Evolutionary conservation across 2,888 invertebrate genomes (phyloP).

Genomic region (Sarcophaga rosellei): DNA sequence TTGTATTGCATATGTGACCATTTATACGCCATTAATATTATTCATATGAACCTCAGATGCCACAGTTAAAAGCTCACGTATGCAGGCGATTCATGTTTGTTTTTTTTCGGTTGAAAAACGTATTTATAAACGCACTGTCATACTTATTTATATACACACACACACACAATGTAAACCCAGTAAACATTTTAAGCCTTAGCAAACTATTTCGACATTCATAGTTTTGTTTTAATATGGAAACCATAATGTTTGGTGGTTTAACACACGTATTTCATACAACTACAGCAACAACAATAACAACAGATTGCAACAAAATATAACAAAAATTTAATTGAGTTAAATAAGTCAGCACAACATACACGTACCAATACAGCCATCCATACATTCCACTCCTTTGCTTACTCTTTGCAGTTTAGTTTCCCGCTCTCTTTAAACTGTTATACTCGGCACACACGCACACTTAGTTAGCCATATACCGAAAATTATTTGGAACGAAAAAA

Average conservation of each 20-base stretch:
- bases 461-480: background rate
- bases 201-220: no score
- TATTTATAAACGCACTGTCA: no score
- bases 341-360: constrained; percentile 49
- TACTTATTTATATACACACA: no score
- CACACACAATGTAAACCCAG: no score
- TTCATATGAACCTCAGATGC: constrained; percentile 2
- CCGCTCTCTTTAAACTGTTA: background rate
- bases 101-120: background rate
- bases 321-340: constrained; percentile 61
- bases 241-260: no score
- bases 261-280: constrained; percentile 34
- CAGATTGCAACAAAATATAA: constrained; percentile 48
- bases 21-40: constrained; percentile 50
- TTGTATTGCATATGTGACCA: constrained; percentile 58
- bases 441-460: background rate
- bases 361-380: constrained; percentile 9
- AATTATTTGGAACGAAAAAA: constrained; percentile 30
- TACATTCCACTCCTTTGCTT: background rate
- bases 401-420: background rate
- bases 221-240: no score
- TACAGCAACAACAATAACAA: background rate
- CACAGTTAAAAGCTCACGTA: constrained; percentile 44
- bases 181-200: no score
- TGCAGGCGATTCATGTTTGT: constrained; percentile 15